Base-by-base conservation (phyloP, 2,888 invertebrate species). In the Microchrysa polita region DNA sequence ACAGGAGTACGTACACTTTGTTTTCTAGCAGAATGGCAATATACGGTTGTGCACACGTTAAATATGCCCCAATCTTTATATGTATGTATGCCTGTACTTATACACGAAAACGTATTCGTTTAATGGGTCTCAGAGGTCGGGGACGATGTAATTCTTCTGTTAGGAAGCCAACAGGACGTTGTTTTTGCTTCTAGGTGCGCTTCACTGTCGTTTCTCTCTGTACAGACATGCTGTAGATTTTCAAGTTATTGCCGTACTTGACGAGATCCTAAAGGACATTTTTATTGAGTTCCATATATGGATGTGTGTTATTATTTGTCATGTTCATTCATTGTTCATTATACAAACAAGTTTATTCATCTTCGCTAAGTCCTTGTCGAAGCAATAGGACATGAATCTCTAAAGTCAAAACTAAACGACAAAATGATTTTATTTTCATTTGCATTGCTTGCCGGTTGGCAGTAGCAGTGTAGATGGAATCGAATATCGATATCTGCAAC, bases 71-170 rank as follows among this genome's bases (percentile, higher is more conserved):
- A 16, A n/a, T 63, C 34, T 63, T 7, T 34, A 18, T 63, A 42
- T 14, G 18, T 61, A 18, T n/a, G 12, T 44, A 44, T 44, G 14
- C 14, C 52, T 10, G 12, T 14, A 16, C 5, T 4, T 52, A 16
- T 52, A 16, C 52, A 16, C 16, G 12, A 1, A 20, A 18, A 55
- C 18, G 20, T 16, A 20, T 16, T 20, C 10, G 7, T 55, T 2
- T 63, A 42, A 42, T 63, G 18, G 61, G 61, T 42, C 42, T 42
- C 42, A n/a, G 61, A 63, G 61, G 59, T 59, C 27, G 59, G 59
- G 59, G 10, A 59, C 59, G 23, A 59, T 59, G 59, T 23, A 22
- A 23, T 22, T 59, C 59, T 59, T 27, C 23, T 27, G 59, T 59
- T 59, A 20, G 22, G n/a, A 23, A 40, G 40, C 42, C 61, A 63